Evolutionary conservation across 2,797 vertebrate species (phyloP), one percentile per base, ranked within the genome.

Genomic region (Coregonus ussuriensis): DNA sequence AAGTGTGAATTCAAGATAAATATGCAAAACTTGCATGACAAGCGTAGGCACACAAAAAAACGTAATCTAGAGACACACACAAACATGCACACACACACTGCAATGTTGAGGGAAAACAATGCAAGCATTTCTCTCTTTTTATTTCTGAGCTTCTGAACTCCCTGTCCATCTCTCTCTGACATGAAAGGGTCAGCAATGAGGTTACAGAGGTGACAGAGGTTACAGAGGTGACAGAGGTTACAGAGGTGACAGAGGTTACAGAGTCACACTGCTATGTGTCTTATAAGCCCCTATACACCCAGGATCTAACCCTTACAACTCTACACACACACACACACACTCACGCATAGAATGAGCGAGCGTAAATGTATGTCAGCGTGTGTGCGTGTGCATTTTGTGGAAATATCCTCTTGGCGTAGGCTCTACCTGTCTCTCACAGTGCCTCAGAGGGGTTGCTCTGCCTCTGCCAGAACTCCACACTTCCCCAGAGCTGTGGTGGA

Each of bases 161-260:
- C 14, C 35, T 74, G 16, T n/a, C 72, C 21, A 9, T 41, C 72
- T 51, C 13, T 73, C 29, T 72, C 21, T 66, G 52, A 72, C 7
- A 14, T 62, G 11, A 33, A 18, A 16, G 33, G 33, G 62, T 72
- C 71, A 54, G 71, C 52, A 66, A 47, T 29, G 33, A 56, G 67
- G 53, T 70, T 35, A 62, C 35, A 25, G 25, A 25, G 25, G 25
- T 25, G 25, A 25, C 25, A 25, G 25, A 25, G 25, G 25, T 25
- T 25, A 25, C 25, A 25, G 25, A 25, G 25, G 1, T 25, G 25
- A 25, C 25, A 25, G 33, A 56, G 67, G 53, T 70, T 37, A 63
- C 35, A 47, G 6, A 37, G 62, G 67, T 74, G 69, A 77, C 74
- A 79, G 80, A 74, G 70, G 72, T 47, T n/a, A 59, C 9, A 18